Evolutionary conservation across 2,113 vertebrate species (phyloP).

Genomic region (Lanius collurio): DNA sequence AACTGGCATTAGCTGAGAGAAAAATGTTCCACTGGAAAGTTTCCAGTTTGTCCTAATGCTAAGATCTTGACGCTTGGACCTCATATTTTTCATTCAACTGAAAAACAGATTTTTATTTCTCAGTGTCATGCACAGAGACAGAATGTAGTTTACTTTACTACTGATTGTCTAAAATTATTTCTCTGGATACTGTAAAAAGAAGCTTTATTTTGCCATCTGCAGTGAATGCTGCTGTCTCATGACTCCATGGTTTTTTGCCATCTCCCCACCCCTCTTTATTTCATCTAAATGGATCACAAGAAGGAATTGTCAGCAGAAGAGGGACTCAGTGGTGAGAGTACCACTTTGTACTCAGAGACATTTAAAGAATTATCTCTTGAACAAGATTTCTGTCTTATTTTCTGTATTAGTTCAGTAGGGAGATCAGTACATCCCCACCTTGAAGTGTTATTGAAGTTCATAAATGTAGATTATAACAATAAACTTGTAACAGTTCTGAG

Average conservation of each 20-base stretch:
- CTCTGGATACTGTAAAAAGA: not conserved
- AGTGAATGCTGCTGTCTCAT: not conserved
- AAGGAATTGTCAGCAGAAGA: not conserved
- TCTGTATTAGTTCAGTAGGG: not conserved
- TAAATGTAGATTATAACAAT: not conserved
- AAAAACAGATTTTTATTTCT: constrained; percentile 40
- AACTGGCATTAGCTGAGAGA: constrained; percentile 45
- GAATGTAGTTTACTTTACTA: not conserved
- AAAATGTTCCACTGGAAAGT: constrained; percentile 62
- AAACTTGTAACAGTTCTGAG: not conserved
- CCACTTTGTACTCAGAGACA: not conserved
- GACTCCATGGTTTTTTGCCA: not conserved
- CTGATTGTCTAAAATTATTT: not conserved
- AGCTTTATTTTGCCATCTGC: not conserved
- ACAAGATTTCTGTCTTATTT: not conserved
- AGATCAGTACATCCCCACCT: not conserved
- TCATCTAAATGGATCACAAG: not conserved
- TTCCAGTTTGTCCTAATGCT: constrained; percentile 33
- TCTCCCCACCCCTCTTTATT: not conserved
- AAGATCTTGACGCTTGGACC: not conserved
- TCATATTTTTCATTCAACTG: constrained; percentile 1
- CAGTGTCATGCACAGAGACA: not conserved
- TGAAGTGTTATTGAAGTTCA: not conserved
- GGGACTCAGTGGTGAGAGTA: not conserved
- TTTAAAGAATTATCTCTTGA: not conserved